These are phyloP conservation scores for Morus bassanus DNA, from an alignment of 2,797 vertebrate species.

Conservation along the genomic window DNA sequence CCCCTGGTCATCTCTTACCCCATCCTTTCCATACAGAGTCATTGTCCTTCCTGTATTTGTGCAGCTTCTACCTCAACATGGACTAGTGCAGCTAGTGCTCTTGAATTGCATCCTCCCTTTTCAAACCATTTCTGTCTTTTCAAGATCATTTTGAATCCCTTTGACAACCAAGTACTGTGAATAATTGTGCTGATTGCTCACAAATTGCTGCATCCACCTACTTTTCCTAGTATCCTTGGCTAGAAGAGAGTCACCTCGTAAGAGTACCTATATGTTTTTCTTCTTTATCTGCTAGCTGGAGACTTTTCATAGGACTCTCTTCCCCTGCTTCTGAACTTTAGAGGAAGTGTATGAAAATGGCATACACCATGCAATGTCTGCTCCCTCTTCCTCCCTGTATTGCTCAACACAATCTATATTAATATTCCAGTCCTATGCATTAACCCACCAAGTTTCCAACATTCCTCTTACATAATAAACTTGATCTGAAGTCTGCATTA, in stretches of 20 bases:
- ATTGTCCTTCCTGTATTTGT: not conserved
- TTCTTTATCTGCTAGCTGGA: not conserved
- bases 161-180: not conserved
- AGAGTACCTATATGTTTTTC: not conserved
- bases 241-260: not conserved
- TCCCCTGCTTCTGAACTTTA: not conserved
- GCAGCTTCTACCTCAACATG: not conserved
- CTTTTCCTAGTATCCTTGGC: not conserved
- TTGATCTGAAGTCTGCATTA: not conserved
- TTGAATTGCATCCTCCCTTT: not conserved
- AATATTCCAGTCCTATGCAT: not conserved
- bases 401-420: not conserved
- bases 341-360: not conserved
- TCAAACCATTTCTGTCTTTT: not conserved
- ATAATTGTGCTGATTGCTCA: not conserved
- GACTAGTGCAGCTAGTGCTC: not conserved
- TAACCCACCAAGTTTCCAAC: not conserved
- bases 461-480: not conserved
- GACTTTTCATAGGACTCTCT: not conserved
- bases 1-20: not conserved
- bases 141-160: not conserved
- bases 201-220: not conserved
- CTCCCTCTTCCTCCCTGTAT: not conserved
- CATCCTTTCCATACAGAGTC: accelerated
- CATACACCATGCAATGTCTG: not conserved